A percentile compares a stretch with the other conserved stretches of the same genome.
Conservation (phyloP, 2,888 invertebrate genomes). For the Zaprionus lineosus region DNA sequence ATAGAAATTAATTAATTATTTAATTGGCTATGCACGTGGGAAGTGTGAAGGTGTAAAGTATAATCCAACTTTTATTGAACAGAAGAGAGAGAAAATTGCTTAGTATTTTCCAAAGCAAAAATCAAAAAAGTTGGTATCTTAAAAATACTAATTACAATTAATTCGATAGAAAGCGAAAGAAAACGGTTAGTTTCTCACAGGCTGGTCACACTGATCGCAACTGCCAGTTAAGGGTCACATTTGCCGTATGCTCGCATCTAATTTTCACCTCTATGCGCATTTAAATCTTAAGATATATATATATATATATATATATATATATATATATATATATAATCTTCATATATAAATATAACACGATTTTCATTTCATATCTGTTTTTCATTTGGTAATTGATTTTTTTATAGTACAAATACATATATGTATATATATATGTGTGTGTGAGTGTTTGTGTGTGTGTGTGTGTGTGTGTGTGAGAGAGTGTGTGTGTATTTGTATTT, state of each 20-base stretch:
- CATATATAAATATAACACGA: constrained; percentile 65
- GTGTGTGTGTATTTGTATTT: constrained; percentile 55
- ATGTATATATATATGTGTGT: constrained; percentile 53
- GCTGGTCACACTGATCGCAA: constrained; percentile 25
- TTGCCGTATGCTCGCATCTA: constrained; percentile 30
- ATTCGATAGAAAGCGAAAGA: background rate
- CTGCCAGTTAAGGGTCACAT: constrained; percentile 23
- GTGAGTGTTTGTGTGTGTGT: constrained; percentile 45
- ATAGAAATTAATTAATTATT: no score
- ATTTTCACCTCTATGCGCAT: constrained; percentile 71
- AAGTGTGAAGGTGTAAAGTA: no score
- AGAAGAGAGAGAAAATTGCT: no score
- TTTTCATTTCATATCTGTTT: constrained; percentile 32
- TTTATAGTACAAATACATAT: constrained; percentile 1
- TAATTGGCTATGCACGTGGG: no score
- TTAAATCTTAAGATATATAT: constrained; percentile 42
- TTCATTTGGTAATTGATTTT: constrained; percentile 32
- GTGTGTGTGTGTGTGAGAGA: constrained; percentile 38
- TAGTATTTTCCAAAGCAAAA: constrained; percentile 26
- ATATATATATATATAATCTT: constrained; percentile 35
- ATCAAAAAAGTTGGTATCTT: background rate
- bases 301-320: constrained; percentile 46
- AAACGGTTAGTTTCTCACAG: no score
- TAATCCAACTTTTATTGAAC: constrained; percentile 19
- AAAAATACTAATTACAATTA: constrained; percentile 47